Evolutionary conservation across 2,888 invertebrate genomes (phyloP).

Genomic region (Anthophora plumipes): DNA sequence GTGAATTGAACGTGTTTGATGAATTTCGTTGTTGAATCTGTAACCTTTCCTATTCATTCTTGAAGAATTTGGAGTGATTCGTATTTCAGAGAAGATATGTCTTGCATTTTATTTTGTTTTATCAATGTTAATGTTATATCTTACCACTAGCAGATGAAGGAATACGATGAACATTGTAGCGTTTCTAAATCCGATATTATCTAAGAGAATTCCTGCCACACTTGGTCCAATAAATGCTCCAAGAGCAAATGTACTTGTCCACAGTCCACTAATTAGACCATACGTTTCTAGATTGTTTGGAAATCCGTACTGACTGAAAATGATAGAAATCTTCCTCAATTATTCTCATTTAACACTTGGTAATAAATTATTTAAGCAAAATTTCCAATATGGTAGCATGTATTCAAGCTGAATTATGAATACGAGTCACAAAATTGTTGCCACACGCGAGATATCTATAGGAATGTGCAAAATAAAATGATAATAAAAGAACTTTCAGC

Average conservation of each 20-base stretch:
- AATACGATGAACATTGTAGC: slow-evolving; percentile 90
- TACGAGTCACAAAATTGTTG: too few species aligned
- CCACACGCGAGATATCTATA: too few species aligned
- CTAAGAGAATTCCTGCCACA: slow-evolving; percentile 90
- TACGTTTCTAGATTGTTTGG: slow-evolving; percentile 95
- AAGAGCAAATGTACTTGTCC: slow-evolving; percentile 95
- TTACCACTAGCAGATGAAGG: slow-evolving; percentile 89
- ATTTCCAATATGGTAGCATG: too few species aligned
- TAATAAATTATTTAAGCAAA: too few species aligned
- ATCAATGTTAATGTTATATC: slow-evolving; percentile 65
- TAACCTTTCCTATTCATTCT: too few species aligned
- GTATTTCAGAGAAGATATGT: background rate
- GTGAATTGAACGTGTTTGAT: too few species aligned
- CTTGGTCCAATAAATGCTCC: slow-evolving; percentile 95
- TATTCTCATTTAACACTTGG: too few species aligned
- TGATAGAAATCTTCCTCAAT: background rate
- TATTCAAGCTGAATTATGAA: too few species aligned
- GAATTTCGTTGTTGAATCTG: too few species aligned
- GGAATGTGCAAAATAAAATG: too few species aligned
- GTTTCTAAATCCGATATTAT: slow-evolving; percentile 89
- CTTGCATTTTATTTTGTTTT: background rate
- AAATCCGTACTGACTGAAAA: slow-evolving; percentile 89
- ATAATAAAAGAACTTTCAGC: too few species aligned
- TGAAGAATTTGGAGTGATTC: too few species aligned
- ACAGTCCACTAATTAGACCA: slow-evolving; percentile 94